Base-by-base conservation (phyloP, 2,797 vertebrate species). In the Leptoclinus maculatus region DNA sequence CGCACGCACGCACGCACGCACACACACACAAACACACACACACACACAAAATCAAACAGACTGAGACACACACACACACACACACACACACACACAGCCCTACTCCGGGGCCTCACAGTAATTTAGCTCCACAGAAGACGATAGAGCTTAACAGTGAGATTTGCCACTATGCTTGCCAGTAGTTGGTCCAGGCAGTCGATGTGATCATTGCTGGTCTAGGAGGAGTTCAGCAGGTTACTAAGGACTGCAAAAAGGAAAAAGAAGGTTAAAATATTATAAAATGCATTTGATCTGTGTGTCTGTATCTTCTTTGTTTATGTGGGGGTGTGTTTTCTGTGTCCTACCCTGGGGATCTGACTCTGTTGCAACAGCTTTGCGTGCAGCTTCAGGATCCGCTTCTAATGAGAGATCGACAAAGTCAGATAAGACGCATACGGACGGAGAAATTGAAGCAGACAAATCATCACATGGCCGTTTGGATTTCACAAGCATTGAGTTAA, bases 301-400 rank as follows among this genome's bases (percentile, higher is more conserved):
- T 60, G 66, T 51, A 57, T 65, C 9, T 11, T 74, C 36, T 73
- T 32, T 74, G 29, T 60, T 9, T 70, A 17, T 75, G 29, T 79
- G 32, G 2, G 27, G 32, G 32, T 63, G 13, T 74, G 27, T 72
- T 64, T 25, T 65, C 5, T 54, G 56, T 43, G 63, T 68, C 88
- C 3, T 91, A 96, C 95, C 93, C 80, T 96, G 94, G 63, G 95
- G 91, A 64, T 96, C 94, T 7, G 89, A 83, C 80, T 92, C 93
- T 23, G 80, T 85, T 65, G 83, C 75, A 12, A 94, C 91, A 25
- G 88, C 88, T 85, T 93, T 95, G 63, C 89, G 92, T 11, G 85
- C 91, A 12, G 84, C 90, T 71, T 95, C 95, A 23, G 89, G 86
- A 74, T 95, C 94, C 0, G 87, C 91, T 85, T 90, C 79, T 89